phyloP scores from a whole-genome alignment of 1,140 invertebrate genomes.

The Caerostris darwini region DNA sequence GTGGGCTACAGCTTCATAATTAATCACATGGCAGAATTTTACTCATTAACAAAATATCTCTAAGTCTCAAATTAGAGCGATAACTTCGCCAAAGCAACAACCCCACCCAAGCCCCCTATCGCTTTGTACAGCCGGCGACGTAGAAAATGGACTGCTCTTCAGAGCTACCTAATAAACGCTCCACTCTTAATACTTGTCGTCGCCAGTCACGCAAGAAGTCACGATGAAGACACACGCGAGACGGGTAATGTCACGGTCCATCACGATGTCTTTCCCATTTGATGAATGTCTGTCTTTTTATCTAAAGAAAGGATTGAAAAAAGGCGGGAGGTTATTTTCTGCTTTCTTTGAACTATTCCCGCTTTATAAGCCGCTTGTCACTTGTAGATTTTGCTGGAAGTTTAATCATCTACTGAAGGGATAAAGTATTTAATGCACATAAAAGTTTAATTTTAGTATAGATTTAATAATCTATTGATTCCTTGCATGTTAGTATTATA shows the following conservation, averaged over 20 bases:
- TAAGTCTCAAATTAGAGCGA: background rate
- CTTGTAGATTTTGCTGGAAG: background rate
- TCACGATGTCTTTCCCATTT: background rate
- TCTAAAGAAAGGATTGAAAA: background rate
- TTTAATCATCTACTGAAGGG: background rate
- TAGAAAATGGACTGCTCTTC: background rate
- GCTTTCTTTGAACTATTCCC: no score
- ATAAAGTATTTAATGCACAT: background rate
- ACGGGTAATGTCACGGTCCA: background rate
- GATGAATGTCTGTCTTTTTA: background rate
- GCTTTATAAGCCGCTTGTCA: background rate
- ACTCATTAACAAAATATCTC: no score
- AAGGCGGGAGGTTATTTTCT: no score
- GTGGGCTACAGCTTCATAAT: no score
- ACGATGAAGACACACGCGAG: background rate
- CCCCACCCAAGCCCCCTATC: background rate
- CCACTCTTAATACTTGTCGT: background rate
- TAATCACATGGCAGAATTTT: no score
- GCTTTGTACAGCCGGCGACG: conserved; percentile 6
- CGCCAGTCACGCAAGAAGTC: background rate
- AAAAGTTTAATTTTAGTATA: background rate
- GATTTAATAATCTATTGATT: background rate
- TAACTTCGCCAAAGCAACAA: background rate
- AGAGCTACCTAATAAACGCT: background rate
- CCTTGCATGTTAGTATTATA: background rate